phyloP scores from a whole-genome alignment of 2,888 invertebrate species.

The Orthosia incerta region DNA sequence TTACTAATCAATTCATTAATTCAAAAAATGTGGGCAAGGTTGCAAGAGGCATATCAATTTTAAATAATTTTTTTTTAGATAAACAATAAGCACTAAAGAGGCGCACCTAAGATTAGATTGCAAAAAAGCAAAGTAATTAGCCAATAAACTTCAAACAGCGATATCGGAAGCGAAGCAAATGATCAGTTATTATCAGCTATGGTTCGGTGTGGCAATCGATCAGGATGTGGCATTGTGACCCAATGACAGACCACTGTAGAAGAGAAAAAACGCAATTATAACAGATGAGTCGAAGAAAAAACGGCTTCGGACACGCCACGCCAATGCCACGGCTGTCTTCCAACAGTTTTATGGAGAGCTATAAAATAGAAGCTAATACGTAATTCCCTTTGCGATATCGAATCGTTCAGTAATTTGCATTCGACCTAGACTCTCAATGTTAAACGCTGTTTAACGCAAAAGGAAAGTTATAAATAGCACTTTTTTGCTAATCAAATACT shows the following conservation, averaged over 20 bases:
- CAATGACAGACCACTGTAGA: slow-evolving; percentile 58
- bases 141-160: slow-evolving; percentile 52
- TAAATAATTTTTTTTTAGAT: slow-evolving; percentile 13
- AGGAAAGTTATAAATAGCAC: slow-evolving; percentile 66
- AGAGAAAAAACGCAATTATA: slow-evolving; percentile 73
- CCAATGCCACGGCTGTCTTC: slow-evolving; percentile 72
- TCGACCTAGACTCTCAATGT: slow-evolving; percentile 71
- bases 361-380: slow-evolving; percentile 62
- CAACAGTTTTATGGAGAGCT: slow-evolving; percentile 68
- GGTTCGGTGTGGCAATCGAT: slow-evolving; percentile 74
- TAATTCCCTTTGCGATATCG: slow-evolving; percentile 60
- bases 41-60: not conserved
- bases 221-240: slow-evolving; percentile 73
- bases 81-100: slow-evolving; percentile 18
- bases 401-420: slow-evolving; percentile 69
- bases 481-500: slow-evolving; percentile 25
- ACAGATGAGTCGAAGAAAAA: slow-evolving; percentile 67
- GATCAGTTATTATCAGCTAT: slow-evolving; percentile 60
- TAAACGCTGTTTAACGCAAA: slow-evolving; percentile 59
- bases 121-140: slow-evolving; percentile 45
- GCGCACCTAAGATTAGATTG: slow-evolving; percentile 27
- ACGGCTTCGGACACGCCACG: slow-evolving; percentile 70
- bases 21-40: not conserved
- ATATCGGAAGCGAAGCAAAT: slow-evolving; percentile 69
- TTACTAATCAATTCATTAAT: slow-evolving; percentile 1